phyloP scores from a whole-genome alignment of 2,113 vertebrate genomes.

The Recurvirostra avosetta region DNA sequence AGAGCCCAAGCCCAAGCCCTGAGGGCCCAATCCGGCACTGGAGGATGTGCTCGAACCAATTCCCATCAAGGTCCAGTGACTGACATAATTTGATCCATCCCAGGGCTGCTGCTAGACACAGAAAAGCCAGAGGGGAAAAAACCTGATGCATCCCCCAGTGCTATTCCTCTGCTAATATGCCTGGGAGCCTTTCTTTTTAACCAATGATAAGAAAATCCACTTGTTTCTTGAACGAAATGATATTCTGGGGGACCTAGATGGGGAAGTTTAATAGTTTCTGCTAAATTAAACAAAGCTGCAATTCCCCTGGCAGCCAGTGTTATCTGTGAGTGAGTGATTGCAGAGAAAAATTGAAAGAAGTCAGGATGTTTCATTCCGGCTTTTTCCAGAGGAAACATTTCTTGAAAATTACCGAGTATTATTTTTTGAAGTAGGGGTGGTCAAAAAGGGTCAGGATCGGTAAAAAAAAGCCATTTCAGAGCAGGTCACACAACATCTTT shows the following conservation, averaged over 20 bases:
- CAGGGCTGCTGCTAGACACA: not conserved
- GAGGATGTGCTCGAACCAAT: not conserved
- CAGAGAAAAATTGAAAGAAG: not conserved
- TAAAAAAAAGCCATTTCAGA: not conserved
- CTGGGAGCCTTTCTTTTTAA: not conserved
- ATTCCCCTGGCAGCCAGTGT: not conserved
- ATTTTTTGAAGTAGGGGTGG: not conserved
- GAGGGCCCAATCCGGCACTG: not conserved
- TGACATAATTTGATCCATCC: not conserved
- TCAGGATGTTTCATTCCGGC: not conserved
- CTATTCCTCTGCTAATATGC: not conserved
- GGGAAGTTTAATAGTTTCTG: not conserved
- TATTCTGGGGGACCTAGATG: not conserved
- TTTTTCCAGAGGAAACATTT: not conserved
- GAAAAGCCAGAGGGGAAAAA: not conserved
- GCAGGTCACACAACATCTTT: not conserved
- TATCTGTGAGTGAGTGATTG: not conserved
- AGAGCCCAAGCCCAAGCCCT: not conserved
- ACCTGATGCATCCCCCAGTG: not conserved
- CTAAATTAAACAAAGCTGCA: not conserved
- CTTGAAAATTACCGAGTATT: not conserved
- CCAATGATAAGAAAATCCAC: not conserved
- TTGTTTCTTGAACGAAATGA: not conserved
- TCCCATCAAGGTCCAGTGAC: not conserved
- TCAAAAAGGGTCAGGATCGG: not conserved